Conservation (phyloP, 2,113 vertebrate species). For the Polypterus bichir region DNA sequence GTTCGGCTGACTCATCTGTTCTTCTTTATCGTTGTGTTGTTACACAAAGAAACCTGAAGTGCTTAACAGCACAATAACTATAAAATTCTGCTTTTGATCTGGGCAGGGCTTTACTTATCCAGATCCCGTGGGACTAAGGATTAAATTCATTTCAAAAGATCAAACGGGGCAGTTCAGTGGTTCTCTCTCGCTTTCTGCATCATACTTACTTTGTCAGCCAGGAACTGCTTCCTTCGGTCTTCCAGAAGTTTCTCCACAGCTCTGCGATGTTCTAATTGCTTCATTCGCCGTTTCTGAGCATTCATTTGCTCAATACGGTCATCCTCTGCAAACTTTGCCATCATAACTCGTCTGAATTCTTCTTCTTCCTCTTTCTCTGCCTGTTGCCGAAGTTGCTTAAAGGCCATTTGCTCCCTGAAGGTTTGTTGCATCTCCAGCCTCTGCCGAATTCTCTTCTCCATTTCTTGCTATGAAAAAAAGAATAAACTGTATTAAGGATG, state of each 20-base stretch:
- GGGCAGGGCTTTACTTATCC: no score
- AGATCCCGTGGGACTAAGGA: no score
- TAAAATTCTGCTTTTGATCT: no score
- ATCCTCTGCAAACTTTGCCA: slow-evolving; percentile 80
- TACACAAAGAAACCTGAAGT: no score
- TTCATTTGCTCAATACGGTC: slow-evolving; percentile 84
- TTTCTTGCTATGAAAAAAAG: slow-evolving; percentile 52
- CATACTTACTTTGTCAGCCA: slow-evolving; percentile 64
- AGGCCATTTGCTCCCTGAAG: slow-evolving; percentile 61
- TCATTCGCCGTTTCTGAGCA: slow-evolving; percentile 69
- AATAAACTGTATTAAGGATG: neutral
- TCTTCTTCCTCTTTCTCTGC: slow-evolving; percentile 66
- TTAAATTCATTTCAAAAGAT: neutral
- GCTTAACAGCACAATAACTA: no score
- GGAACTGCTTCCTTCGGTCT: slow-evolving; percentile 49
- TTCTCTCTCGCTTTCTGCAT: neutral
- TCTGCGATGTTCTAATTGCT: slow-evolving; percentile 69
- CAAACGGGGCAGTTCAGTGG: no score
- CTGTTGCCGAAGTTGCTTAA: slow-evolving; percentile 52
- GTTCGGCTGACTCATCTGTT: no score
- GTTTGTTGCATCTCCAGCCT: slow-evolving; percentile 60
- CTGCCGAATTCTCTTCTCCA: slow-evolving; percentile 65
- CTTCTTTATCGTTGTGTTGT: no score
- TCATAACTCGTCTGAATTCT: slow-evolving; percentile 50
- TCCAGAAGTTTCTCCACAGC: slow-evolving; percentile 71